A percentile compares a stretch with the other conserved stretches of the same genome.
Conservation (phyloP, 2,888 invertebrate species). For the Priocnemis perturbator region DNA sequence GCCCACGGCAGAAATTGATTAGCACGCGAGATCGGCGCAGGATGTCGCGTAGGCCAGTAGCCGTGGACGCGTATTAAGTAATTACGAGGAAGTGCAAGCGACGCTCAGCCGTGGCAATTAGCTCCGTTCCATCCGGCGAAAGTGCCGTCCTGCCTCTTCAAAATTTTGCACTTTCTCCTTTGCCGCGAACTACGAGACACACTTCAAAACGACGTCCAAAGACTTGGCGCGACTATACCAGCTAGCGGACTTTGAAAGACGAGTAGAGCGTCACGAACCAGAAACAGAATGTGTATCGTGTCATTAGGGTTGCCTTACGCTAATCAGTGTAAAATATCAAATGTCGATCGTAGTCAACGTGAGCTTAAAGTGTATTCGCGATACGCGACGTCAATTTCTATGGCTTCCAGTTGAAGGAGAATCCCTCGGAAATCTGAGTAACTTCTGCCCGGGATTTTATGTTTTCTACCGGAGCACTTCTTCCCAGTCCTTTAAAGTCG, state of each 20-base stretch:
- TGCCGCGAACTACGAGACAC: no score
- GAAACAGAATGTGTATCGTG: no score
- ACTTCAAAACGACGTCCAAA: no score
- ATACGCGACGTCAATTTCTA: not conserved
- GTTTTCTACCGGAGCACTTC: not conserved
- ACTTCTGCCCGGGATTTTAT: constrained; percentile 1
- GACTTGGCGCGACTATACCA: no score
- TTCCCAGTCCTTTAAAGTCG: no score
- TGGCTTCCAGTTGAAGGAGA: constrained; percentile 20
- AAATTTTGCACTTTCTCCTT: constrained; percentile 46
- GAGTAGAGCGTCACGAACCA: no score
- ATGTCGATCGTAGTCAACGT: no score
- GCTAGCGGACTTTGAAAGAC: no score
- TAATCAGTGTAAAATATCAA: no score
- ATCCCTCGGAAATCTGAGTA: constrained; percentile 11
- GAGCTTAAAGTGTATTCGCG: not conserved
- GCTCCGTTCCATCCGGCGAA: constrained; percentile 24
- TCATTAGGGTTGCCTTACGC: no score
- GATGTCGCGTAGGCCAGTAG: not conserved
- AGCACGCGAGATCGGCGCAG: not conserved
- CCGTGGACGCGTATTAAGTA: constrained; percentile 13
- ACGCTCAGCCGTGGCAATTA: constrained; percentile 28
- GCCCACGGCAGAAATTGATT: not conserved
- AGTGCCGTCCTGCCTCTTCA: constrained; percentile 16
- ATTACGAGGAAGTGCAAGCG: constrained; percentile 36